Base-by-base conservation (phyloP, 2,888 invertebrate species). In the Ormyrus labotus region DNA sequence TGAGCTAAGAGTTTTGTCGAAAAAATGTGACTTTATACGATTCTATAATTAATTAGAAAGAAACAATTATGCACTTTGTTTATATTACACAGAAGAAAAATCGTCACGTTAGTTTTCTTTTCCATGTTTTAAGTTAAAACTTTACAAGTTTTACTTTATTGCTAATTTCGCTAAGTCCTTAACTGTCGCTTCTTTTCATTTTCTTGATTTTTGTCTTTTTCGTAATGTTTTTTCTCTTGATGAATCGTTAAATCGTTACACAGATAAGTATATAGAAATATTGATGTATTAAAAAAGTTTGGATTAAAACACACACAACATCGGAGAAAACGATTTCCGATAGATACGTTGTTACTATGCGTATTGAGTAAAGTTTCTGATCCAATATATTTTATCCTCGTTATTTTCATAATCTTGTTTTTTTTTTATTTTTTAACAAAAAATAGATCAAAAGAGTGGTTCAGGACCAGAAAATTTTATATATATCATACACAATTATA, bases 71-170 rank as follows among this genome's bases (percentile, higher is more conserved):
- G 73, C 60, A 65, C 53, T 69, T 74, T 10, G 60, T 72, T 76
- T 72, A 53, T 76, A 76, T 76, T 58, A 76, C 76, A 61, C 60
- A 72, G 71, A 76, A 68, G n/a, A 69, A 80, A 57, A 74, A 69
- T 73, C 45, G 63, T 69, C 50, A 48, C 53, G 13, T 58, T 68
- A 50, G n/a, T 65, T 67, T 55, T 68, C 34, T 68, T 72, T 71
- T 45, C 51, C 45, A 45, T 13, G 48, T 55, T 73, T 34, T 65
- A 77, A 81, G 51, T 65, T 77, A 81, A 74, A 68, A 78, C 78
- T 78, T 71, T 71, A 78, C 63, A 75, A 81, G 75, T 81, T 78
- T 78, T 57, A 78, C 19, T 75, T 81, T 78, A 78, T 81, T 75
- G 75, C 78, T 81, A 65, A 69, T 68, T 81, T 72, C 58, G 72